Evolutionary conservation across 1,140 invertebrate genomes (phyloP).

Genomic region (Bombus superbus): DNA sequence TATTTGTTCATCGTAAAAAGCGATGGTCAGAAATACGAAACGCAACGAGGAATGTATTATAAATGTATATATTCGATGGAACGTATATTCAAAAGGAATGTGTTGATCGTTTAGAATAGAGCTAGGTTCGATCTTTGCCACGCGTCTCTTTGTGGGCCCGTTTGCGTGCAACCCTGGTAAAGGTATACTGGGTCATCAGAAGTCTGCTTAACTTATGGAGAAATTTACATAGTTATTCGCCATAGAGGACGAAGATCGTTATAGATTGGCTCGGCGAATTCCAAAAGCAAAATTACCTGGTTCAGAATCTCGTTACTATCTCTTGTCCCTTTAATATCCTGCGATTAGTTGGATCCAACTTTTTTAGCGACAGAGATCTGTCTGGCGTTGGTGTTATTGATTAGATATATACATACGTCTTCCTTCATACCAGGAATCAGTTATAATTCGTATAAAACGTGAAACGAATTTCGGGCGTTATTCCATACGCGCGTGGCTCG

Average conservation of each 20-base stretch:
- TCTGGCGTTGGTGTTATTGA: not conserved
- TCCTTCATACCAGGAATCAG: not conserved
- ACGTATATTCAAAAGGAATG: not conserved
- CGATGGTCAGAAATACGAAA: no score
- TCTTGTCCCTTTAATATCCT: no score
- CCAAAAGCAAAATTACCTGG: slow-evolving; percentile 63
- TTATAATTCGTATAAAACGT: not conserved
- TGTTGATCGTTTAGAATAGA: not conserved
- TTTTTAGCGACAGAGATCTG: slow-evolving; percentile 32
- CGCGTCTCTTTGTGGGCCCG: slow-evolving; percentile 51
- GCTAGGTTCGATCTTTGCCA: slow-evolving; percentile 51
- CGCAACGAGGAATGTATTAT: no score
- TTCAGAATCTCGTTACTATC: slow-evolving; percentile 22
- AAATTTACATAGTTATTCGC: slow-evolving; percentile 77
- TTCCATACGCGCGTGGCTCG: not conserved
- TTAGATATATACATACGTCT: not conserved
- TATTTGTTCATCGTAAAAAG: no score
- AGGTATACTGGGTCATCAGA: slow-evolving; percentile 53
- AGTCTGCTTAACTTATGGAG: slow-evolving; percentile 63
- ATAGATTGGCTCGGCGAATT: slow-evolving; percentile 58
- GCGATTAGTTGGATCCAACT: not conserved
- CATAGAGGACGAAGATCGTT: slow-evolving; percentile 70
- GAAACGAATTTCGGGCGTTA: not conserved
- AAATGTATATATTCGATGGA: not conserved
- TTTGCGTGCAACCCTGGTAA: slow-evolving; percentile 43